Percentiles rank a stretch among this genome's conserved stretches.
Conservation (phyloP, 2,888 invertebrate species). For the Leptinotarsa tumamoca region DNA sequence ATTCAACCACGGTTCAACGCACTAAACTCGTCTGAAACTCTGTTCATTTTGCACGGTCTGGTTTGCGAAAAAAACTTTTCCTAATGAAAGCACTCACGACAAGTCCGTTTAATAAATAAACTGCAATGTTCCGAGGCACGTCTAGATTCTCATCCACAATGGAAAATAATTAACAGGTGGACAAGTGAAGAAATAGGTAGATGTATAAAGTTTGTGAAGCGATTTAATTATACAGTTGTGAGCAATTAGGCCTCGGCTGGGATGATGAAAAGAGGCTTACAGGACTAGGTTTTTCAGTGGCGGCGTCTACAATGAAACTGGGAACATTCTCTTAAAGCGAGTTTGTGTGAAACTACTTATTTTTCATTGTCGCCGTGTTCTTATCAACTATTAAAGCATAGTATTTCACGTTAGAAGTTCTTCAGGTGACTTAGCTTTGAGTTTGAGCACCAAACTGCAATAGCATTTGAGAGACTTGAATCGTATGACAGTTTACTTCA, state of each 20-base stretch:
- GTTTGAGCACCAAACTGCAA: no score
- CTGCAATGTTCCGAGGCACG: constrained; percentile 35
- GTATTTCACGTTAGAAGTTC: no score
- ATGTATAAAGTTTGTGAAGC: constrained; percentile 47
- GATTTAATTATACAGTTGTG: constrained; percentile 52
- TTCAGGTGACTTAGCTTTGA: no score
- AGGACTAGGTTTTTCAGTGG: not conserved
- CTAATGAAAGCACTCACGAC: constrained; percentile 28
- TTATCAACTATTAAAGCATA: no score
- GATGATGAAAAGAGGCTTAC: constrained; percentile 50
- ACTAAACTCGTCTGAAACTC: not conserved
- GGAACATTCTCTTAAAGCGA: no score
- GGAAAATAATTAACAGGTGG: constrained; percentile 51
- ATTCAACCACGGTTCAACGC: not conserved
- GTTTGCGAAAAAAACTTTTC: not conserved
- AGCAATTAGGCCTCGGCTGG: constrained; percentile 50
- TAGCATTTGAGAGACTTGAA: no score
- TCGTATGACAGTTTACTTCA: no score
- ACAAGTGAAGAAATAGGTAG: constrained; percentile 45
- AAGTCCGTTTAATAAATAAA: constrained; percentile 44
- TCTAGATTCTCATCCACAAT: constrained; percentile 47
- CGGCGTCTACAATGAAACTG: not conserved
- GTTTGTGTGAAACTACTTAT: no score
- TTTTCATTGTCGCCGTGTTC: no score
- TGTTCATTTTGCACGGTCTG: not conserved